Evolutionary conservation across 2,888 invertebrate species (phyloP), one percentile per base, ranked within the genome.

Genomic region (Apodemia arnacis): DNA sequence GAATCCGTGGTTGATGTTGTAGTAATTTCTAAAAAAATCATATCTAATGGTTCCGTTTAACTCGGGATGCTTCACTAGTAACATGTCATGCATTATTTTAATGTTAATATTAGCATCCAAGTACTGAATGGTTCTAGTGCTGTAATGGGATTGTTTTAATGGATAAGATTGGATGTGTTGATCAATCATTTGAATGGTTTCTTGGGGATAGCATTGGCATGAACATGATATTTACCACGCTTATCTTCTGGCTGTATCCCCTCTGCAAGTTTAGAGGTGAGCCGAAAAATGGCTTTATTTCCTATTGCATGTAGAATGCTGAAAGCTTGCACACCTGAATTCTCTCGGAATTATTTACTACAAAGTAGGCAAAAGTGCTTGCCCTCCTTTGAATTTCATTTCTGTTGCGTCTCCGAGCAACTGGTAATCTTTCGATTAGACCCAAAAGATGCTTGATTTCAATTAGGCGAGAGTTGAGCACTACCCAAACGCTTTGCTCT

Each of bases 31-130:
- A 66, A 66, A 82, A 75, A 69, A 76, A 66, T 66, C 80, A n/a
- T 79, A 79, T 79, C 31, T 63, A 2, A 79, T 54, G 49, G 44
- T 49, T 24, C 72, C 38, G 2, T 44, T 44, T 80, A 72, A 49
- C 59, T 59, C 59, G 6, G 79, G 79, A 27, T 83, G 34, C 59
- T 83, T 72, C 63, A 31, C 72, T 63, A 79, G 21, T 63, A 83
- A 83, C 54, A 78, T 78, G 78, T 83, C 83, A 78, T 79, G 44
- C 79, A 83, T 83, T 18, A 66, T 83, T 83, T 83, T 83, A 66
- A 83, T 79, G 63, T 83, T 83, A 63, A 82, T 27, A 63, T 82
- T 82, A 66, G 82, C 82, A 34, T 82, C 82, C 75, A 82, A 49
- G 63, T 82, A 82, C 75, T 75, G 75, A 75, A 75, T 82, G 44